These are phyloP conservation scores for Tipula lateralis DNA, from an alignment of 2,888 invertebrate species.

Conservation along the genomic window DNA sequence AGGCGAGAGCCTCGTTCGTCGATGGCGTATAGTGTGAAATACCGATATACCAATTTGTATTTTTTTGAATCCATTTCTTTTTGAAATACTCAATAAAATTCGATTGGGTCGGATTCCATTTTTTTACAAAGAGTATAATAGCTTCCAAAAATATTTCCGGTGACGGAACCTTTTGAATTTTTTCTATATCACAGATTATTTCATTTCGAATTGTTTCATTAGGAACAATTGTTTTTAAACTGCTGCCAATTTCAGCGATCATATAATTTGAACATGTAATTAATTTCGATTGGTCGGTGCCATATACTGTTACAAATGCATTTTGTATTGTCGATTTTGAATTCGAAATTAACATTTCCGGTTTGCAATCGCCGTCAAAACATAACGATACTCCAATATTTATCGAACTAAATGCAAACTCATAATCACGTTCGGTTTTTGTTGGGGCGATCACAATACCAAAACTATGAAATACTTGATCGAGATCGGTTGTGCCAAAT, in stretches of 20 bases:
- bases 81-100: not conserved
- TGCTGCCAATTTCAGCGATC: not conserved
- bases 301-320: not conserved
- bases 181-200: not conserved
- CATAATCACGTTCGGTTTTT: not conserved
- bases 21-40: not conserved
- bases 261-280: not conserved
- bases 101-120: not conserved
- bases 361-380: not conserved
- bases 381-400: not conserved
- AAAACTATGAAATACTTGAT: not conserved
- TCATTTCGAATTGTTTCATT: not conserved
- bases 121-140: not conserved
- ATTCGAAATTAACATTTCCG: not conserved
- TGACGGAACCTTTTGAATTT: not conserved
- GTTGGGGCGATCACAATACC: not conserved
- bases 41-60: not conserved
- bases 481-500: not conserved
- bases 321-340: not conserved
- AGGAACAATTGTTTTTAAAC: not conserved
- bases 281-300: not conserved
- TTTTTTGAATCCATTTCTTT: not conserved
- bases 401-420: not conserved
- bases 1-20: not conserved
- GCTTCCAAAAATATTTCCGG: not conserved